Percentiles rank a stretch among this genome's conserved stretches.
These are phyloP conservation scores for Peromyscus maniculatus DNA, from an alignment of 2,113 vertebrate species.

Conservation along the genomic window DNA sequence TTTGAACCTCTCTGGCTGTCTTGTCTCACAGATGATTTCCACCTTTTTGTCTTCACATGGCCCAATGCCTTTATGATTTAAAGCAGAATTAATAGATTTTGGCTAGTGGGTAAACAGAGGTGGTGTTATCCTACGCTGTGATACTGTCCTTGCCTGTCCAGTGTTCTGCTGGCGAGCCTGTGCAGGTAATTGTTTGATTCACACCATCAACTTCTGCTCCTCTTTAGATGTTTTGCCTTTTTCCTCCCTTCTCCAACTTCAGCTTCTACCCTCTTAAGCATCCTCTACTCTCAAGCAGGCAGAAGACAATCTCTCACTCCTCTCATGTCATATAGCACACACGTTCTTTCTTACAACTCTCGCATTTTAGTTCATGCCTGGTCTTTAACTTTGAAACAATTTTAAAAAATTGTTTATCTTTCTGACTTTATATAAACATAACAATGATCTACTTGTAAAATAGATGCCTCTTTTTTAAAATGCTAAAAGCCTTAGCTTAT, in stretches of 20 bases:
- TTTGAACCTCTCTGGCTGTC: not conserved
- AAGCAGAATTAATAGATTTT: not conserved
- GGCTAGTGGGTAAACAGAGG: not conserved
- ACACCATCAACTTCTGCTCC: not conserved
- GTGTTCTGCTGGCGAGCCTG: not conserved
- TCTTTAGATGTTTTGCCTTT: not conserved
- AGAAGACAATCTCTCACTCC: not conserved
- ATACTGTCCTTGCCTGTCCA: not conserved
- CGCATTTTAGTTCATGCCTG: not conserved
- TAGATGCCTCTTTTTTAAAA: not conserved
- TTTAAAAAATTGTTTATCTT: not conserved
- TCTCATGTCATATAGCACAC: not conserved
- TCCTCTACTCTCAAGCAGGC: not conserved
- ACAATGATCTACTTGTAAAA: not conserved
- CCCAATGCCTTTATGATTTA: not conserved
- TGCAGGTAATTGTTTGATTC: not conserved
- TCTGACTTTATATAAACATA: slow-evolving; percentile 25
- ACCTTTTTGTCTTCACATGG: not conserved
- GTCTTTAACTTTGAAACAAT: not conserved
- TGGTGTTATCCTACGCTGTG: not conserved
- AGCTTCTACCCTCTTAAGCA: not conserved
- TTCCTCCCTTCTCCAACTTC: not conserved
- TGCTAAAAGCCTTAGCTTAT: not conserved
- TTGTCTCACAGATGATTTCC: not conserved
- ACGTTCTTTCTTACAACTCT: not conserved